These are phyloP conservation scores for Apoderus coryli DNA, from an alignment of 2,888 invertebrate species.

Conservation along the genomic window DNA sequence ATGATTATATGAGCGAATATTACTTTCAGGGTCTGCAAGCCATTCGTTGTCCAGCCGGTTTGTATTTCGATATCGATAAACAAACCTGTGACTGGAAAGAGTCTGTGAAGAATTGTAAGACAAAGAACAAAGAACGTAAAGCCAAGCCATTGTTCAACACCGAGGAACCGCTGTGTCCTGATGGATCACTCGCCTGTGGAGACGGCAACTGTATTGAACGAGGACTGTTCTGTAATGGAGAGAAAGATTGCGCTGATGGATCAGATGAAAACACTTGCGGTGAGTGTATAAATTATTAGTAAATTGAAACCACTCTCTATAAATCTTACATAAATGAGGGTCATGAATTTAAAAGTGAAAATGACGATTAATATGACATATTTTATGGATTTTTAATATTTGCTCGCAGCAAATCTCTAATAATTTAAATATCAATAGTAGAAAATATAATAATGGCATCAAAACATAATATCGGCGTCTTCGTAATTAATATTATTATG, in stretches of 20 bases:
- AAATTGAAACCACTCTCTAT: too few relatives aligned
- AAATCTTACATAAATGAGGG: too few relatives aligned
- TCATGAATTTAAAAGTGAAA: too few relatives aligned
- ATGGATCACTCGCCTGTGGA: constrained; percentile 77
- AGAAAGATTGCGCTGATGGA: constrained; percentile 76
- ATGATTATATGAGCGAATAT: too few relatives aligned
- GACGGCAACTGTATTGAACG: constrained; percentile 76
- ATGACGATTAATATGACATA: too few relatives aligned
- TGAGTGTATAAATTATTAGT: too few relatives aligned
- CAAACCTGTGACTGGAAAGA: constrained; percentile 93
- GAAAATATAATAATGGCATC: too few relatives aligned
- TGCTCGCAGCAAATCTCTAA: too few relatives aligned
- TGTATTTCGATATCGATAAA: constrained; percentile 87
- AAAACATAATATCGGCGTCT: too few relatives aligned
- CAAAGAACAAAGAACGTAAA: constrained; percentile 79
- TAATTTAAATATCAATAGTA: too few relatives aligned
- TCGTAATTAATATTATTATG: too few relatives aligned
- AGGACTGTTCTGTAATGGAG: constrained; percentile 86
- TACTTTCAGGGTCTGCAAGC: constrained; percentile 73
- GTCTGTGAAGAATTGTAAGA: constrained; percentile 82
- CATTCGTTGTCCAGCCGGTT: constrained; percentile 81
- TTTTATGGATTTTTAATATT: too few relatives aligned
- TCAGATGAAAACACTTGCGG: constrained; percentile 86
- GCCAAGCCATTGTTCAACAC: constrained; percentile 76
- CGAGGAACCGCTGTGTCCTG: constrained; percentile 79